A percentile compares a stretch with the other conserved stretches of the same genome.
Conservation (phyloP, 2,888 invertebrate genomes). For the Acrocera orbiculus region DNA sequence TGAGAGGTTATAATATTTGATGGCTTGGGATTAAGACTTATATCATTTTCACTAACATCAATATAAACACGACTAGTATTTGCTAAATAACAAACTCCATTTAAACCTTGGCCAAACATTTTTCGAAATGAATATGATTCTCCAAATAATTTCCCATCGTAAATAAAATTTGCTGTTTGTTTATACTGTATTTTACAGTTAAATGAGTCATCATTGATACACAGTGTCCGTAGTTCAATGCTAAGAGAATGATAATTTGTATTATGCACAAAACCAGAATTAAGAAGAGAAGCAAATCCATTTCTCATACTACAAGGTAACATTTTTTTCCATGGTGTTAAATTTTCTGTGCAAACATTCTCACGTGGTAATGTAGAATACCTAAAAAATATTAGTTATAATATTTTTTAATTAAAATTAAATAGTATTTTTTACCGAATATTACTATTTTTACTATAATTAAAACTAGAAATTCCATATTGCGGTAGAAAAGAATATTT, state of each 20-base stretch:
- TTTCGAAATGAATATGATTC: conserved; percentile 65
- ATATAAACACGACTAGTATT: conserved; percentile 61
- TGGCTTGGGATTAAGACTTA: conserved; percentile 46
- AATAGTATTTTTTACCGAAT: too few species aligned
- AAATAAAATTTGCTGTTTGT: conserved; percentile 73
- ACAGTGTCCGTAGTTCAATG: conserved; percentile 66
- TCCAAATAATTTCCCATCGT: conserved; percentile 47
- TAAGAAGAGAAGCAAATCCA: conserved; percentile 74
- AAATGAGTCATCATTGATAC: conserved; percentile 40
- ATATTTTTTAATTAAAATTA: not conserved
- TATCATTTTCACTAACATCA: conserved; percentile 49
- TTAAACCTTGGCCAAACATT: conserved; percentile 72
- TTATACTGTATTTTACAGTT: conserved; percentile 62
- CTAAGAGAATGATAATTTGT: conserved; percentile 85
- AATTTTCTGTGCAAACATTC: conserved; percentile 95
- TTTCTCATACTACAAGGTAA: conserved; percentile 84
- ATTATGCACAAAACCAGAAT: conserved; percentile 80
- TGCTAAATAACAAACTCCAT: conserved; percentile 67
- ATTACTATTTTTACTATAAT: too few species aligned
- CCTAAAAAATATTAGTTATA: conserved; percentile 35
- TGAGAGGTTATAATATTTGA: conserved; percentile 38
- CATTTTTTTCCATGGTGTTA: conserved; percentile 96
- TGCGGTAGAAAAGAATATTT: conserved; percentile 62
- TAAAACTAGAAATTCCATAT: conserved; percentile 16
- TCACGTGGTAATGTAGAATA: conserved; percentile 90